These are phyloP conservation scores for Anas capensis DNA, from an alignment of 2,797 vertebrate genomes.

Conservation along the genomic window DNA sequence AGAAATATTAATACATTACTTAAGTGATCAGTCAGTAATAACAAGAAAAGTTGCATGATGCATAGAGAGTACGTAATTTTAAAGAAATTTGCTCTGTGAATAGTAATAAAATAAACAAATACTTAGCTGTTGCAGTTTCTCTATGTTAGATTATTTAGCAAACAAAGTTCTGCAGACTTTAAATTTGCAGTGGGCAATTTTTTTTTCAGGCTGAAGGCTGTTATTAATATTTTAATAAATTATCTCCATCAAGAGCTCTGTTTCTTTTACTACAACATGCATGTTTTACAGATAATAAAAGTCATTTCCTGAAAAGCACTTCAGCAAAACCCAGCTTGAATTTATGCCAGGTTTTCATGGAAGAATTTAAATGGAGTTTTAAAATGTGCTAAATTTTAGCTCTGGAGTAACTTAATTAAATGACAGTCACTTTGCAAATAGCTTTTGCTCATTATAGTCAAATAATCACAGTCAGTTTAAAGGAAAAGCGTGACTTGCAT, in stretches of 20 bases:
- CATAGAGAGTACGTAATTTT: background rate
- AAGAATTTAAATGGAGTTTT: background rate
- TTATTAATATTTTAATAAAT: background rate
- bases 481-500: background rate
- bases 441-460: background rate
- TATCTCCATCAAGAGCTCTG: background rate
- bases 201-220: background rate
- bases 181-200: background rate
- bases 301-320: background rate
- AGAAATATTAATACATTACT: background rate
- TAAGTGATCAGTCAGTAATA: background rate
- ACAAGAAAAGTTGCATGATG: background rate
- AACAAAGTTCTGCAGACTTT: background rate
- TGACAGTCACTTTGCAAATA: background rate
- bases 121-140: background rate
- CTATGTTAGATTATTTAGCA: background rate
- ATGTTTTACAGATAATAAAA: background rate
- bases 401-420: background rate
- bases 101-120: background rate
- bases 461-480: background rate
- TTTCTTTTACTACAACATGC: background rate
- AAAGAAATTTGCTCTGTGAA: background rate
- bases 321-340: constrained; percentile 5
- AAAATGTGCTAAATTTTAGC: background rate
- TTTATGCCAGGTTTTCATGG: background rate